Base-by-base conservation (phyloP, 2,888 invertebrate genomes). In the Leptopilina drosophilae region DNA sequence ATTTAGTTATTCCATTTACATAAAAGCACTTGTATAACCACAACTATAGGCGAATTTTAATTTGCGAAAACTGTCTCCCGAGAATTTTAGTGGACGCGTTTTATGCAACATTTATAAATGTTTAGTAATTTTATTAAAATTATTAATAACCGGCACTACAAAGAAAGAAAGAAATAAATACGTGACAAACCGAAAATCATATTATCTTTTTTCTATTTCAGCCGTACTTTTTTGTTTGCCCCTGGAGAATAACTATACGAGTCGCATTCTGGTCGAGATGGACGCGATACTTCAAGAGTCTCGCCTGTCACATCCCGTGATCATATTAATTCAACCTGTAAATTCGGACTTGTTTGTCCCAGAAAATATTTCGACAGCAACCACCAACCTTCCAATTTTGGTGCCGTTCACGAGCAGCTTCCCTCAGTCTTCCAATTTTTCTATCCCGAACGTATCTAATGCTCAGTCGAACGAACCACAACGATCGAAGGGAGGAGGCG, bases 171-270 rank as follows among this genome's bases (percentile, higher is more conserved):
- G 5, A 56, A 56, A 56, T 56, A 56, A 56, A 4, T 14, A 56
- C 1, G 56, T n/a, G 11, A 56, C 11, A 56, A 56, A 56, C n/a
- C 8, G 56, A 56, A 12, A 56, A 56, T 56, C n/a, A 4, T 56
- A 56, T 12, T 5, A 15, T 12, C 4, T 14, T 5, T 56, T 64
- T 77, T 53, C 14, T 53, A 9, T 65, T 77, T 8, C 92, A 93
- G 93, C 91, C 12, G 91, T 93, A 69, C 88, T 94, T 11, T 88
- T 94, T 64, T 94, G 93, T 85, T 88, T 93, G 79, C 93, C 94
- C n/a, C 89, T 92, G 77, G 92, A 92, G 84, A 90, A 91, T 33
- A 87, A 89, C 67, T 84, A 81, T 64, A 85, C 77, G 67, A 83
- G 81, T 78, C 83, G 78, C 65, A 81, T 77, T 66, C 85, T 84